phyloP scores from a whole-genome alignment of 2,797 vertebrate genomes.

The Rhynchonycteris naso region DNA sequence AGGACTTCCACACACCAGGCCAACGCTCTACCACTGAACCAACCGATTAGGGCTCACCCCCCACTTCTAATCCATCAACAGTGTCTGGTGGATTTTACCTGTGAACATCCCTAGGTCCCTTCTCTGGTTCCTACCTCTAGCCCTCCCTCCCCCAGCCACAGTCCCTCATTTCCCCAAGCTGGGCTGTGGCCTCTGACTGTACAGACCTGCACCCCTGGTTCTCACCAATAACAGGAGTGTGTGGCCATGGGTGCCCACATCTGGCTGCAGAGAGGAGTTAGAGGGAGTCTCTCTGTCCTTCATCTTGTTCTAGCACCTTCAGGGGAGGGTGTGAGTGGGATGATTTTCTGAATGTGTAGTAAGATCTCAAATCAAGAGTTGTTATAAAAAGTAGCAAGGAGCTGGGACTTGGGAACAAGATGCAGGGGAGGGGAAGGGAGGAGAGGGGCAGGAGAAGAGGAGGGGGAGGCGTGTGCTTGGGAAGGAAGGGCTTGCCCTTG shows the following conservation, averaged over 20 bases:
- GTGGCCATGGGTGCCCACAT: not conserved
- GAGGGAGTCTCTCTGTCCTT: not conserved
- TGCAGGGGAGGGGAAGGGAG: not conserved
- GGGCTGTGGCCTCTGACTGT: not conserved
- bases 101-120: not conserved
- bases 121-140: too few species aligned
- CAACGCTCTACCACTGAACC: too few species aligned
- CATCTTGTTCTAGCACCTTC: not conserved
- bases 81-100: not conserved
- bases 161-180: not conserved
- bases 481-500: not conserved
- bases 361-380: not conserved
- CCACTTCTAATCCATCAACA: not conserved
- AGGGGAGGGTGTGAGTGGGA: not conserved
- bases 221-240: not conserved
- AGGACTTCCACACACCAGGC: too few species aligned
- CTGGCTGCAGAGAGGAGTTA: not conserved
- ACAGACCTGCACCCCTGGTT: not conserved
- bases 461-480: not conserved
- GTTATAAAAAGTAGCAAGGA: not conserved
- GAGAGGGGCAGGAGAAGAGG: too few species aligned
- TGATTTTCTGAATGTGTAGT: not conserved
- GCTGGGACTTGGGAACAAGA: not conserved
- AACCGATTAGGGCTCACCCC: too few species aligned
- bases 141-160: rapidly evolving